Evolutionary conservation across 2,113 vertebrate species (phyloP), one percentile per base, ranked within the genome.

Genomic region (Poeciliopsis turrubarensis): DNA sequence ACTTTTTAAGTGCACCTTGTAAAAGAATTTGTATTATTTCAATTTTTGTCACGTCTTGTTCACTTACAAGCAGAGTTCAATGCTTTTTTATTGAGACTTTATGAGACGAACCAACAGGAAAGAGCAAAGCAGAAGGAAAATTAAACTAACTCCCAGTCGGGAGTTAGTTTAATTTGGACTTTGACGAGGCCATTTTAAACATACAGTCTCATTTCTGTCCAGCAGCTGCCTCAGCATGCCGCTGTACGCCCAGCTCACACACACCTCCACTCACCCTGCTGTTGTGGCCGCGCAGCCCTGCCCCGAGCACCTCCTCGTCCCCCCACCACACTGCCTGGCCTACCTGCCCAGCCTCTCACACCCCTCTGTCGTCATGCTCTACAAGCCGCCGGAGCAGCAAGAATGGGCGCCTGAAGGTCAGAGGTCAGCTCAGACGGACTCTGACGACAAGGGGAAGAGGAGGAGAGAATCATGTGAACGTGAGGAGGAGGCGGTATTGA

Each of bases 361-460:
- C 75, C 87, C 95, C 11, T 95, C 96, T 0, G 81, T 98, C 68
- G 91, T 97, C 75, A 96, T 97, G 96, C 78, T 98, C 57, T 97
- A 92, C 1, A 82, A 93, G 1, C 61, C 81, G 1, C 76, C 75
- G 1, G 79, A 78, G 65, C 60, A 3, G 13, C 54, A 64, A 0
- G 66, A 80, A 19, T 57, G 60, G 69, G 14, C 3, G 5, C 0
- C n/a, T 1, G 82, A 83, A 27, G 83, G 79, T 60, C 88, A 57
- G 39, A 71, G 79, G 63, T 92, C 90, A 5, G 79, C 85, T 0
- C 5, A 31, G 34, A 4, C 17, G 67, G 83, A 70, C 41, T 13
- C 68, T 32, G 78, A 37, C 37, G 77, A 86, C 51, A 70, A 65
- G 70, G 86, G 81, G 65, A 94, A 92, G 80, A 92, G 89, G 19